Evolutionary conservation across 1,140 invertebrate genomes (phyloP), one percentile per base, ranked within the genome.

Genomic region (Drosophila littoralis): DNA sequence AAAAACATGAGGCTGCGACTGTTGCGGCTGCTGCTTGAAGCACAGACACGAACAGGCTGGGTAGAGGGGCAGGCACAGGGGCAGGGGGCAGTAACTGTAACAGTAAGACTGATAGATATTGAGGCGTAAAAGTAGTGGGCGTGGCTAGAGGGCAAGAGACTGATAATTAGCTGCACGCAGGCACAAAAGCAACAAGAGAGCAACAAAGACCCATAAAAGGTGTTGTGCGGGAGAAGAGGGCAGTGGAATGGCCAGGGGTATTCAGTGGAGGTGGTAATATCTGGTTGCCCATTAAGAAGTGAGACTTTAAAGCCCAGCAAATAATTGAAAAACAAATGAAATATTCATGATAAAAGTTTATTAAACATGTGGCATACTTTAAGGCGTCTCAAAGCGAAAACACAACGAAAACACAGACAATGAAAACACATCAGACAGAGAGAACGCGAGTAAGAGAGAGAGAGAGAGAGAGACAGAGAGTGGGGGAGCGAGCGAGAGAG

Each of bases 321-420:
- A 63, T 57, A 73, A 63, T 73, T 73, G 48, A 77, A 68, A 77
- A 75, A 48, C 64, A 77, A 64, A 77, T 77, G 57, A 77, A 77
- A 77, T 69, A 74, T 69, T 64, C 46, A 52, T 54, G 45, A 10
- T 22, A 64, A 72, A 61, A 48, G 67, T 48, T 52, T 52, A 52
- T 67, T 7, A 42, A 74, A 55, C 33, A 17, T 63, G 58, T 42
- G 55, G 42, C 51, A 57, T 57, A 33, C 50, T 55, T 42, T 60
- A 7, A 73, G 69, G 52, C 68, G 50, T 33, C 54, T 9, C 36
- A 58, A 36, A 8, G 43, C 5, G 22, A 28, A 28, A 28, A 28
- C n/a, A 28, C 22, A 28, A 28, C 22, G 22, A 28, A 28, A 28
- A 28, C 22, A 28, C 7, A 9, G 43, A 63, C 33, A 43, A 8